Conservation (phyloP, 2,888 invertebrate species). For the Tineola bisselliella region DNA sequence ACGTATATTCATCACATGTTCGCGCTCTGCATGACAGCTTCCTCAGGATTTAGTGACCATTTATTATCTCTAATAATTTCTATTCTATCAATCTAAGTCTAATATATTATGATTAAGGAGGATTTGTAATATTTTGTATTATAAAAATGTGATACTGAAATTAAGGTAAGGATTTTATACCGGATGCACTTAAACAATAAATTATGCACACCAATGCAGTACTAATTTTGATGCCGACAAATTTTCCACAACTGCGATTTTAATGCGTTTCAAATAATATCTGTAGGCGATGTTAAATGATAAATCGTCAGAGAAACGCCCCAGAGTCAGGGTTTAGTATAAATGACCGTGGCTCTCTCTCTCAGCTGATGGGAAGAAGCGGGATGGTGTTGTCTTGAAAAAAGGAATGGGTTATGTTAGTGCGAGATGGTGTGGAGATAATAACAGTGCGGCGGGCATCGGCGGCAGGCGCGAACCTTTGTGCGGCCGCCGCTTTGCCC, state of each 20-base stretch:
- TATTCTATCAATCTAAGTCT: too few species aligned
- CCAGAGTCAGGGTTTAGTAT: slow-evolving; percentile 51
- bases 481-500: slow-evolving; percentile 44
- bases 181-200: slow-evolving; percentile 41
- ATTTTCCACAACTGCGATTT: slow-evolving; percentile 65
- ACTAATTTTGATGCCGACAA: slow-evolving; percentile 67
- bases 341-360: slow-evolving; percentile 47
- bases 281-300: slow-evolving; percentile 67
- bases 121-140: neutral
- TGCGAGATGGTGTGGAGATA: slow-evolving; percentile 66
- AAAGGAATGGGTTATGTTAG: slow-evolving; percentile 60
- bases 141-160: neutral
- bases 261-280: slow-evolving; percentile 68
- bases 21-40: slow-evolving; percentile 63
- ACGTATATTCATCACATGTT: slow-evolving; percentile 56
- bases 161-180: neutral
- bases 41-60: slow-evolving; percentile 30
- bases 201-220: slow-evolving; percentile 60
- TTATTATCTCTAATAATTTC: neutral
- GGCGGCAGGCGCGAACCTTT: slow-evolving; percentile 41
- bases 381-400: slow-evolving; percentile 55
- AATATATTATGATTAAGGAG: too few species aligned
- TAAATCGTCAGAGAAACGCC: slow-evolving; percentile 65
- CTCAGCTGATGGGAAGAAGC: slow-evolving; percentile 32
- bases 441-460: slow-evolving; percentile 57